Evolutionary conservation across 53 echinoderm and acorn worm species (phyloP).

Genomic region (Stichopus horrens): DNA sequence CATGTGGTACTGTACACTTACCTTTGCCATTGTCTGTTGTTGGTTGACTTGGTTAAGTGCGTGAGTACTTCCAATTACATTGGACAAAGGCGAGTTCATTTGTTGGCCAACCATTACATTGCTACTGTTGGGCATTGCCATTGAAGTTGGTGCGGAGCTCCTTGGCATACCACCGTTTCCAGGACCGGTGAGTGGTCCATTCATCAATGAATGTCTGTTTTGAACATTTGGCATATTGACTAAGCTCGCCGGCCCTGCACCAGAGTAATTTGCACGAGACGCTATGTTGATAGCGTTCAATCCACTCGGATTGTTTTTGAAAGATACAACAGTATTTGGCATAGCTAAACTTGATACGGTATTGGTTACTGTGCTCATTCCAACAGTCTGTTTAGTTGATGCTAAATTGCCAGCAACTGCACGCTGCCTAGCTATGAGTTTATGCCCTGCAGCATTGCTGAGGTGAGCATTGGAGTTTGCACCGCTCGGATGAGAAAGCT

Average conservation of each 20-base stretch:
- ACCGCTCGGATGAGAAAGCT: constrained; percentile 58
- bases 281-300: constrained; percentile 30
- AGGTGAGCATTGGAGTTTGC: constrained; percentile 49
- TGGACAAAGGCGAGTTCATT: constrained; percentile 44
- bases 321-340: constrained; percentile 76
- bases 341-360: constrained; percentile 60
- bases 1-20: background rate
- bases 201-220: constrained; percentile 64
- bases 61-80: constrained; percentile 63
- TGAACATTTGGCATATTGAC: constrained; percentile 25
- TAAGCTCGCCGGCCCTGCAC: constrained; percentile 26
- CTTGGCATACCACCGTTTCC: constrained; percentile 30
- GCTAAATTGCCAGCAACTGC: constrained; percentile 16
- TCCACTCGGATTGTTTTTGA: constrained; percentile 45
- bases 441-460: constrained; percentile 25
- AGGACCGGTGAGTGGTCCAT: constrained; percentile 63
- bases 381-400: constrained; percentile 56
- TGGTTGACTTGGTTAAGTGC: constrained; percentile 47
- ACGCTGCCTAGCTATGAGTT: constrained; percentile 24
- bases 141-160: constrained; percentile 56
- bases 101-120: constrained; percentile 51
- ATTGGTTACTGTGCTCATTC: constrained; percentile 60
- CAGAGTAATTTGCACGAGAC: constrained; percentile 46
- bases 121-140: constrained; percentile 49
- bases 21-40: constrained; percentile 39